Percentiles rank a stretch among this genome's conserved stretches.
Evolutionary conservation across 2,888 invertebrate genomes (phyloP).

Genomic region (Heteromyza rotundicornis): DNA sequence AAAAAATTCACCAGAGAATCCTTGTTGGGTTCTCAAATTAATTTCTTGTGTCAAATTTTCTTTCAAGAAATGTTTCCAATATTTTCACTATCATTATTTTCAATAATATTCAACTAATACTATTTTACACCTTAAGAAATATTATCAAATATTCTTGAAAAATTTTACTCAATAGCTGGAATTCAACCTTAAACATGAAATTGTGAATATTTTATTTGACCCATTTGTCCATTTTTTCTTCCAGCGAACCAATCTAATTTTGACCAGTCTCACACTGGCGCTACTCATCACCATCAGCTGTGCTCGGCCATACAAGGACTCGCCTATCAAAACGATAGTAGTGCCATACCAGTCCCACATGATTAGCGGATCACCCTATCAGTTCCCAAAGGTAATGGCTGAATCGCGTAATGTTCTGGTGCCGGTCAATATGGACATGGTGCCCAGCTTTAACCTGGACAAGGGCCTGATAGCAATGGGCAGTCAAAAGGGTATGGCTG

Average conservation of each 20-base stretch:
- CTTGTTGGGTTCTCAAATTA: too few species aligned
- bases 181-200: too few species aligned
- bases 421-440: constrained; percentile 29
- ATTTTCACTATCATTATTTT: too few species aligned
- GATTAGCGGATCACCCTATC: constrained; percentile 33
- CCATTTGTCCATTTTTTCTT: neutral
- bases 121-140: too few species aligned
- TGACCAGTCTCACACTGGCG: neutral
- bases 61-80: too few species aligned
- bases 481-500: constrained; percentile 27
- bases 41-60: too few species aligned
- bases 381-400: constrained; percentile 22
- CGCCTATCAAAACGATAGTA: constrained; percentile 38
- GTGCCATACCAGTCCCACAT: constrained; percentile 38
- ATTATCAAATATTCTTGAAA: neutral
- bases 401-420: constrained; percentile 33
- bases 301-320: constrained; percentile 30
- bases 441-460: constrained; percentile 29
- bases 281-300: neutral
- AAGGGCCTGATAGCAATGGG: constrained; percentile 30
- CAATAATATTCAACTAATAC: too few species aligned
- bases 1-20: too few species aligned
- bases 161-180: neutral
- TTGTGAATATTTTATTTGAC: neutral
- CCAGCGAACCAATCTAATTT: neutral